Base-by-base conservation (phyloP, 2,797 vertebrate genomes). In the Paguma larvata region DNA sequence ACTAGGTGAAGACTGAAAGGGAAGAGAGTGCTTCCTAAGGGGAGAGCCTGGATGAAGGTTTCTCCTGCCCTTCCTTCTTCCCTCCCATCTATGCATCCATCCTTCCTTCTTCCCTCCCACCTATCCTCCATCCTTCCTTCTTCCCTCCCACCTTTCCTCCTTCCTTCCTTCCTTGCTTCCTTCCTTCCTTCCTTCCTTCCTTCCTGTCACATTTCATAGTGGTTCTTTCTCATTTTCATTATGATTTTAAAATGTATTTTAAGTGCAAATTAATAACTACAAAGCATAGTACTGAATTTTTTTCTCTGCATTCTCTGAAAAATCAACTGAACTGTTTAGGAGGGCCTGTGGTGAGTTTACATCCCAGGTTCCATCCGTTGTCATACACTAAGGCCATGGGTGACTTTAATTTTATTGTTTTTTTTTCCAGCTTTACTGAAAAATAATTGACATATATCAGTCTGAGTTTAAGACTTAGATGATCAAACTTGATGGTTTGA, bases 171-270 rank as follows among this genome's bases (percentile, higher is more conserved):
- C n/a, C 25, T 62, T 48, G 44, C 32, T 32, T 78, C 41, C 18
- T 9, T 80, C 13, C 41, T 44, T 25, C 32, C 62, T 32, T 68
- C 53, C 18, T 21, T 79, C 18, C 18, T 80, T 59, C 63, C 41
- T 48, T 13, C 23, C 30, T 34, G 10, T 84, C 51, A 75, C 19
- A 89, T 3, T 89, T 89, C 56, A 65, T 72, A 41, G 32, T 92
- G 27, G 21, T 83, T 82, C 25, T 62, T 95, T 87, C 78, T 89
- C 72, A 70, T 88, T 91, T 88, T 93, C 30, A 78, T 82, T 78
- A 48, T 68, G 44, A 59, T 92, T 94, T 94, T 51, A 77, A 93
- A 85, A 92, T 65, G 16, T 87, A 44, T 65, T 92, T 96, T 91
- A 83, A 89, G 5, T 56, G 25, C 48, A 48, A 83, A 72, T 91